A percentile compares a stretch with the other conserved stretches of the same genome.
Evolutionary conservation across 2,113 vertebrate genomes (phyloP).

Genomic region (Jaculus jaculus): DNA sequence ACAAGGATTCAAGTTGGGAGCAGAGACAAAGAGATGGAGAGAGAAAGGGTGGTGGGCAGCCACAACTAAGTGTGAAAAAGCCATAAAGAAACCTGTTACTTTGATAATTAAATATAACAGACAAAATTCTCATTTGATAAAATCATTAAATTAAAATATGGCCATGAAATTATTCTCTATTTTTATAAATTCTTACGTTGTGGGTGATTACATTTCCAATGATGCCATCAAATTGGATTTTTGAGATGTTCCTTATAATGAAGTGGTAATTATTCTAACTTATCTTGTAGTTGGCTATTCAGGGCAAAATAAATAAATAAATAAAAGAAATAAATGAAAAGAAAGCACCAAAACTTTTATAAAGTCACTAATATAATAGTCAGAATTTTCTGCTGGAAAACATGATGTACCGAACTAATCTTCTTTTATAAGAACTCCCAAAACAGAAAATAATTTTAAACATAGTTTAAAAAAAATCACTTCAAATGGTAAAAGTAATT

Average conservation of each 20-base stretch:
- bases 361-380: neutral
- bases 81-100: neutral
- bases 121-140: neutral
- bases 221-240: conserved; percentile 3
- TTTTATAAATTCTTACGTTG: conserved; percentile 23
- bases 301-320: neutral
- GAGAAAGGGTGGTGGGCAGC: no score
- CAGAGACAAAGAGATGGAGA: no score
- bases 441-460: conserved; percentile 8
- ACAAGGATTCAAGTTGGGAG: no score
- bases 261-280: conserved; percentile 29
- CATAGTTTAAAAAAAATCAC: neutral
- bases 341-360: neutral
- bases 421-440: neutral
- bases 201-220: neutral
- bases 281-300: neutral
- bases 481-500: conserved; percentile 18
- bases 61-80: neutral
- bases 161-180: neutral
- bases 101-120: neutral
- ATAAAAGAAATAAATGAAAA: neutral
- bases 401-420: neutral
- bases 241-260: conserved; percentile 26
- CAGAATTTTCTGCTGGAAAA: conserved; percentile 2
- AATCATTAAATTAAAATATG: conserved; percentile 20